phyloP scores from a whole-genome alignment of 2,113 vertebrate species.

The Lampris incognitus region DNA sequence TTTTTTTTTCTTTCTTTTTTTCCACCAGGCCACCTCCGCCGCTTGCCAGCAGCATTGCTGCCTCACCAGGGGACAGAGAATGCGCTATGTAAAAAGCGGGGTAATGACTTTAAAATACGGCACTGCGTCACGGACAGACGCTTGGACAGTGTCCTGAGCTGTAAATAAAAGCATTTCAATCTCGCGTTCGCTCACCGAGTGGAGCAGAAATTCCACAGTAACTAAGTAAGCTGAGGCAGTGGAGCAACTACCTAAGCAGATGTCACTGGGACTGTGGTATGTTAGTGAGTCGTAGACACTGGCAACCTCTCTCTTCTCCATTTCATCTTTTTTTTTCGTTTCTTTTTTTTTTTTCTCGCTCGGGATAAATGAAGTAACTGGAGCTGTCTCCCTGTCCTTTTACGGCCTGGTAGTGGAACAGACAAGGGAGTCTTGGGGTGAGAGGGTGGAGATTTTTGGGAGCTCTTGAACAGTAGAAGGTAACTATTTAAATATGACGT shows the following conservation, averaged over 20 bases:
- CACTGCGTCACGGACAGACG: slow-evolving; percentile 63
- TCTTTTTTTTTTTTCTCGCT: slow-evolving; percentile 67
- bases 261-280: slow-evolving; percentile 75
- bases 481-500: slow-evolving; percentile 44
- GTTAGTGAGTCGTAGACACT: slow-evolving; percentile 58
- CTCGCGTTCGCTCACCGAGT: slow-evolving; percentile 59
- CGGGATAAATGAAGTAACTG: slow-evolving; percentile 66
- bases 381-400: slow-evolving; percentile 59
- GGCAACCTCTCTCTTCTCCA: slow-evolving; percentile 64
- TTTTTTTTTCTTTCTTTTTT: slow-evolving; percentile 39
- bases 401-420: slow-evolving; percentile 50
- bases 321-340: slow-evolving; percentile 70
- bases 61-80: slow-evolving; percentile 65
- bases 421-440: slow-evolving; percentile 20
- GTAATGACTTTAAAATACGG: slow-evolving; percentile 76
- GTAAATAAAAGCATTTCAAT: slow-evolving; percentile 81
- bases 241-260: slow-evolving; percentile 80
- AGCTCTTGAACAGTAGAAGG: slow-evolving; percentile 39
- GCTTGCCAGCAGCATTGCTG: slow-evolving; percentile 53
- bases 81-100: slow-evolving; percentile 53
- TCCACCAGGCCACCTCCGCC: slow-evolving; percentile 50
- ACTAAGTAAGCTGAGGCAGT: slow-evolving; percentile 70
- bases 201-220: slow-evolving; percentile 77
- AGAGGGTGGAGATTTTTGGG: slow-evolving; percentile 47
- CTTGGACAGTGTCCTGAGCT: slow-evolving; percentile 69